Percentiles rank a stretch among this genome's conserved stretches.
Evolutionary conservation across 2,113 vertebrate genomes (phyloP).

Genomic region (Serranochromis macrocephalus): DNA sequence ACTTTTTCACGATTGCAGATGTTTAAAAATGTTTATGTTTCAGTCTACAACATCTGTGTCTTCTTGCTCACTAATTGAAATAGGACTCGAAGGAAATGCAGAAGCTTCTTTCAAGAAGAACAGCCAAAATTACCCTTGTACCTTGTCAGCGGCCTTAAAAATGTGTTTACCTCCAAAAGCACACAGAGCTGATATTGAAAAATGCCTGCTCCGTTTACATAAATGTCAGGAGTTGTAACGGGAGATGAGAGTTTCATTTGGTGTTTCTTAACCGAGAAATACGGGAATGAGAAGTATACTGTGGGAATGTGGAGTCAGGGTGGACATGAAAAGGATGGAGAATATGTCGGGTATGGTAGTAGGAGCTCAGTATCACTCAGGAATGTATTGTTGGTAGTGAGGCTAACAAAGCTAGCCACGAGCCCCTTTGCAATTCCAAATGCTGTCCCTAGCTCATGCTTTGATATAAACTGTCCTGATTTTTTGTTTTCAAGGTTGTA

Average conservation of each 20-base stretch:
- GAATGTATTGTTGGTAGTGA: conserved; percentile 40
- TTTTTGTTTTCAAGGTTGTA: background rate
- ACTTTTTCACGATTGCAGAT: background rate
- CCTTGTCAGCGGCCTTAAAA: background rate
- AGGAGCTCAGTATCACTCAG: conserved; percentile 24
- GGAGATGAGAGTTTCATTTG: conserved; percentile 20
- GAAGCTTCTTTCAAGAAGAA: background rate
- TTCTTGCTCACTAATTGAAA: background rate
- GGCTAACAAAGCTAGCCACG: background rate
- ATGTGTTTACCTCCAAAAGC: conserved; percentile 41
- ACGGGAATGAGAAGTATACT: background rate
- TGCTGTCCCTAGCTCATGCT: background rate
- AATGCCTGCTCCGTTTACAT: conserved; percentile 1
- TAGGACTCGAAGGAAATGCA: background rate
- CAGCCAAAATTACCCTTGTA: background rate
- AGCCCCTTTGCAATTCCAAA: background rate
- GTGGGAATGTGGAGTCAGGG: conserved; percentile 11
- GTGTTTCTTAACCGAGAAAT: conserved; percentile 31
- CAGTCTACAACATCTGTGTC: background rate
- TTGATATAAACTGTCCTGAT: background rate
- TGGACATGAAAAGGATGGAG: background rate
- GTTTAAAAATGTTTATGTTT: background rate
- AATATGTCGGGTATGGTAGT: conserved; percentile 3
- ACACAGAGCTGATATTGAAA: conserved; percentile 31
- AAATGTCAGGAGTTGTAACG: conserved; percentile 24